Evolutionary conservation across 2,888 invertebrate genomes (phyloP), one percentile per base, ranked within the genome.

Genomic region (Agrochola lota): DNA sequence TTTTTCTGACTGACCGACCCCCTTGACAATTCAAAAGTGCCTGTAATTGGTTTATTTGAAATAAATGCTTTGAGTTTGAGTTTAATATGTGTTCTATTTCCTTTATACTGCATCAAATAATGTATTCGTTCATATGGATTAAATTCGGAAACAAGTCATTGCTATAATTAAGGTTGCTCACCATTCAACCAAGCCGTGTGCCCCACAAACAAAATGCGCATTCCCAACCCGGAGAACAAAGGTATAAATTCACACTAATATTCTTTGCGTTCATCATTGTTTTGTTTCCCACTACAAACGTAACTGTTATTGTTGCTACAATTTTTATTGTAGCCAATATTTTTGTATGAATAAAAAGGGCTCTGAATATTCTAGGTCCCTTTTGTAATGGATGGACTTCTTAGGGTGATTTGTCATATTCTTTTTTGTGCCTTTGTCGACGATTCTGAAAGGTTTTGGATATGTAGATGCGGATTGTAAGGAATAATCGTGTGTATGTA

Each of bases 201-300:
- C 88, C 80, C 20, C 82, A 55, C n/a, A 64, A 64, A 78, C 74
- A 78, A 83, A 87, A 86, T 86, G 84, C 88, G 89, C 90, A 91
- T 92, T 91, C 91, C 91, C 85, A 78, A 80, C 80, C 80, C 74
- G 77, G 84, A 86, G 92, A 93, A 93, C 92, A 94, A 93, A 92
- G 91, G 90, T 91, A 92, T 92, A 92, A 91, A 91, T 93, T 91
- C 90, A 85, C 89, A 88, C 91, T 91, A 92, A 92, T 92, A 94
- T 92, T 90, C 90, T 90, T 89, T 85, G 82, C 88, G 89, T 92
- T 88, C 85, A 89, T 94, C 91, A 92, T 92, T 91, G 90, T 92
- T 90, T 88, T 86, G 85, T 87, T 86, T 64, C 71, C 68, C 83
- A 83, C 84, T 83, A 80, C 83, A 85, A 76, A 62, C 73, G 80